Evolutionary conservation across 2,113 vertebrate species (phyloP), one percentile per base, ranked within the genome.

Genomic region (Dicaeum eximium): DNA sequence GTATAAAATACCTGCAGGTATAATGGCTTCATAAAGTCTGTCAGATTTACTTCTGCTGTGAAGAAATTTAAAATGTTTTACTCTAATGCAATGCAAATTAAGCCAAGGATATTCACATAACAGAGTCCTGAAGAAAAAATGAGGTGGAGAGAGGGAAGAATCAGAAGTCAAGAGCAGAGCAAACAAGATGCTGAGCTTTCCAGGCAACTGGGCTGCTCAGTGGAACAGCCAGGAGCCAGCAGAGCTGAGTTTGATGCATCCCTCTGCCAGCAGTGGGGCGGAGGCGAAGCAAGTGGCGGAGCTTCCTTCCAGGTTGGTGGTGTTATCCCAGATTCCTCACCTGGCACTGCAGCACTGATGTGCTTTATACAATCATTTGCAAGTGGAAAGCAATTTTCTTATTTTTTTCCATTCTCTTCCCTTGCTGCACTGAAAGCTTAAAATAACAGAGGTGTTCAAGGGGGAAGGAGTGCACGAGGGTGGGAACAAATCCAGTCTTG

Each of bases 21-120:
- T 98, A 98, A 98, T 98, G 97, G 98, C 97, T 98, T 98, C 98
- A 98, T 98, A 98, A 98, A 98, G 97, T 96, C 98, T 98, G 98
- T 98, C 98, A 98, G 98, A 98, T 98, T 98, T 98, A 98, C 98
- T 98, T 98, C 97, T 98, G 97, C 98, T 98, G 97, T 67, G 98
- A 98, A 98, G 97, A 98, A 98, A 98, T 98, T 98, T 98, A 97
- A 98, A 98, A 97, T 98, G 98, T 97, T 98, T 98, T 97, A 97
- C 97, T 97, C 97, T 98, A 98, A 98, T 98, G 97, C 75, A 95
- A 98, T 98, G 98, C 98, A 98, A 98, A 98, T 98, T 96, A 98
- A 97, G 97, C 70, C 64, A 60, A 73, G 95, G 97, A 96, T 97
- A 98, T 98, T 97, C 98, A 95, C 78, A 92, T 89, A 97, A 94